Base-by-base conservation (phyloP, 2,888 invertebrate species). In the Pyrrhia umbra region DNA sequence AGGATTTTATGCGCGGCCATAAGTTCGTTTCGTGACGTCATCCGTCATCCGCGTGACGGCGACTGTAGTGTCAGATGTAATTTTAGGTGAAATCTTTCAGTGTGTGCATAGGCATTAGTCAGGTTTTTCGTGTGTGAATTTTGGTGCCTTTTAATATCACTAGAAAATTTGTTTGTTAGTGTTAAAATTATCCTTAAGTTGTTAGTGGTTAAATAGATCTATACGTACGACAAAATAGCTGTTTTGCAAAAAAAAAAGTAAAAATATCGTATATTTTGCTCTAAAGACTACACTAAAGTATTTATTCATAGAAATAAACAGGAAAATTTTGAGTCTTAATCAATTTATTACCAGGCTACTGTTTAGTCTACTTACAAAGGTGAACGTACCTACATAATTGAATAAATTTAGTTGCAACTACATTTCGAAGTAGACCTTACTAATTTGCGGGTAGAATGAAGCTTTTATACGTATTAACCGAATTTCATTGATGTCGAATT, bases 1-100 rank as follows among this genome's bases (percentile, higher is more conserved):
- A 85, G 85, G 88, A 90, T 89, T 87, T 88, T 88, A 88, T 82
- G 84, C 73, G 68, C 51, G 67, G 71, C 52, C 64, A 60, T 78
- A 78, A 65, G 40, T 71, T 75, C 39, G 15, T 25, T 16, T 45
- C 54, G 43, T 60, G 59, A 66, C 13, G 56, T 72, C 76, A 60
- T 78, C 63, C 50, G 45, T 78, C 61, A 66, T 59, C 20, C 51
- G 50, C 20, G 46, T 39, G 51, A 50, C 62, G 46, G 67, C 37
- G 49, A 23, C 59, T 58, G 64, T 45, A 21, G 58, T 55, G 73
- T 58, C 57, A 30, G 46, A 46, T 51, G 61, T 46, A 54, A 65
- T 67, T 54, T 61, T 49, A 51, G 23, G 57, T 55, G 20, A 46
- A 18, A 69, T 57, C 30, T 27, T 10, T 68, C 39, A 55, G n/a